phyloP scores from a whole-genome alignment of 1,140 invertebrate genomes.

The Procambarus virginalis region DNA sequence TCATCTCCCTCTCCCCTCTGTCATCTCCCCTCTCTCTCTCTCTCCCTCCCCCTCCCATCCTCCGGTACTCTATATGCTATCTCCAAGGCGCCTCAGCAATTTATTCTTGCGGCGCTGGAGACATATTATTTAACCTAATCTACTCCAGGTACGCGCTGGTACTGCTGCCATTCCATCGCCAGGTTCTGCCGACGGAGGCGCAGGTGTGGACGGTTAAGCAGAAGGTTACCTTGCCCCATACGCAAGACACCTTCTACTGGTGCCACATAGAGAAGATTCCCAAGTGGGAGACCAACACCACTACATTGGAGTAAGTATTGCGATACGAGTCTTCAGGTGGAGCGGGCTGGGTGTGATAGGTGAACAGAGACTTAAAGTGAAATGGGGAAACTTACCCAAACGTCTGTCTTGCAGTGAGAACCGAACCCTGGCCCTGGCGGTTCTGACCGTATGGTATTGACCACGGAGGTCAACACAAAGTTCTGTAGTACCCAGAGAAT shows the following conservation, averaged over 20 bases:
- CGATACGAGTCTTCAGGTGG: no score
- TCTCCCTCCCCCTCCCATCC: not conserved
- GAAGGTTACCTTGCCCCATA: constrained; percentile 24
- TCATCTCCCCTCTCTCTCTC: not conserved
- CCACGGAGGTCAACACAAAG: no score
- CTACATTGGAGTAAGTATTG: constrained; percentile 57
- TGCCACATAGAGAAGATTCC: constrained; percentile 64
- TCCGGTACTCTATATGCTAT: not conserved
- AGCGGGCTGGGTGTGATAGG: no score
- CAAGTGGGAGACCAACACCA: constrained; percentile 47
- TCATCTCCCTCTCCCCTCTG: no score
- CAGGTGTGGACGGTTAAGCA: constrained; percentile 45
- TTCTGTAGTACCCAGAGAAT: no score
- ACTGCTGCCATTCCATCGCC: constrained; percentile 51
- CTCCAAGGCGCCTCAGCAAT: not conserved
- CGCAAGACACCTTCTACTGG: constrained; percentile 63
- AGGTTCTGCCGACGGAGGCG: not conserved
- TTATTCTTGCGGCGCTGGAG: not conserved
- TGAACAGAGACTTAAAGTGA: no score
- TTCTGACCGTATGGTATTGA: no score
- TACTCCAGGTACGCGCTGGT: constrained; percentile 53
- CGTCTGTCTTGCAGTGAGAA: no score
- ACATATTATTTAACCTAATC: not conserved
- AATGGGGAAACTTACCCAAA: no score
- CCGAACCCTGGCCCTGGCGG: no score